Base-by-base conservation (phyloP, 1,140 invertebrate genomes). In the Papilio helenus region DNA sequence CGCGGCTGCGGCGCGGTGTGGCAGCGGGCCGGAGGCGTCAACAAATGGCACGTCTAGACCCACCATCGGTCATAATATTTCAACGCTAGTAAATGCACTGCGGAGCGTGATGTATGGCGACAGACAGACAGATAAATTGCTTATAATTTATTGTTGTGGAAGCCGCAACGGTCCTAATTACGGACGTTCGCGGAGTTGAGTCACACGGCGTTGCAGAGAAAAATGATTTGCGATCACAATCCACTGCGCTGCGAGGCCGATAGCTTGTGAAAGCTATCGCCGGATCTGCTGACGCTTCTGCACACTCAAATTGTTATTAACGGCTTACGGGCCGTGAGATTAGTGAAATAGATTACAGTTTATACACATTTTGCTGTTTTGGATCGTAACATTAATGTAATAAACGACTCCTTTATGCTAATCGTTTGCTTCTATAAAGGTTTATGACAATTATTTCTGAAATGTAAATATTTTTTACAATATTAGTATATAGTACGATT, bases 51-150 rank as follows among this genome's bases (percentile, higher is more conserved):
- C 83, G 76, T 84, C 83, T 81, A 83, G 80, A 80, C 61, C 76
- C 71, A 68, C 84, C 84, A 88, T 86, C 83, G 86, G 74, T 91
- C 85, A 90, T 88, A 91, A 91, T 91, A 89, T 93, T 91, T 92
- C 90, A 92, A 83, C 88, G 86, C 85, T 86, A 85, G 87, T 87
- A 86, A 89, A 86, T 86, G 88, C 88, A 84, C 73, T 85, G 84
- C 84, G 61, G 72, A 79, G 78, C 85, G 86, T 93, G 91, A 93
- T 93, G 86, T 90, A 93, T 92, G 87, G 84, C 84, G 92, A 92
- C 92, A 92, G 88, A 90, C 87, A 81, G 92, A 93, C 92, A 91
- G 89, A 93, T 92, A 92, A 93, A 93, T 93, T 91, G 90, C 92
- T 90, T 86, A 91, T 90, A 93, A 92, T 93, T 93, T 93, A 93